These are phyloP conservation scores for Maniola hyperantus DNA, from an alignment of 2,888 invertebrate genomes.

Conservation along the genomic window DNA sequence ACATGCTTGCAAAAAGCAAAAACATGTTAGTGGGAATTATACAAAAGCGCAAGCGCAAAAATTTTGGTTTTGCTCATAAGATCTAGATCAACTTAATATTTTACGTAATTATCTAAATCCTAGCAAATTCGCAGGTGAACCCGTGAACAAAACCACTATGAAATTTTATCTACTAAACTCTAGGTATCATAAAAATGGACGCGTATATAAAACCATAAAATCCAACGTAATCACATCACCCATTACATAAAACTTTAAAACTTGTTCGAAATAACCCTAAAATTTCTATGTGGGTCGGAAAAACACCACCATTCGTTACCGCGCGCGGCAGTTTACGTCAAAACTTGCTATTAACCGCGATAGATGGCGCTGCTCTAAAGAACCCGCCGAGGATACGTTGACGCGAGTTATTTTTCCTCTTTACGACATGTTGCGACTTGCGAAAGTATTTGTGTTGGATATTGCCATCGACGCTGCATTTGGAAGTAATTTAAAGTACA, in stretches of 20 bases:
- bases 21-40: too few species aligned
- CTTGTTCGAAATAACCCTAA: conserved; percentile 53
- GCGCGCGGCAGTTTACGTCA: conserved; percentile 61
- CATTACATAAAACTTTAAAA: conserved; percentile 34
- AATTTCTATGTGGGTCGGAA: conserved; percentile 62
- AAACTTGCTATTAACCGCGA: conserved; percentile 66
- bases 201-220: conserved; percentile 8
- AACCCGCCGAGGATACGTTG: conserved; percentile 48
- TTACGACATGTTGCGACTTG: conserved; percentile 58
- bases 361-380: conserved; percentile 72
- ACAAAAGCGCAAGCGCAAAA: too few species aligned
- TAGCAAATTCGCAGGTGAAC: not conserved
- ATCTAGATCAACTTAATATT: too few species aligned
- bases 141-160: not conserved
- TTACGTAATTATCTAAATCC: not conserved
- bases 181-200: conserved; percentile 4
- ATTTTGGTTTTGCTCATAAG: not conserved
- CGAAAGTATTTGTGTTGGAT: conserved; percentile 58
- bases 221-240: conserved; percentile 29
- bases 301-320: conserved; percentile 62
- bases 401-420: conserved; percentile 50
- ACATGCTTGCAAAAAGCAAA: too few species aligned
- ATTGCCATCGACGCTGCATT: conserved; percentile 35
- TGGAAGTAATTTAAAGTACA: conserved; percentile 37
- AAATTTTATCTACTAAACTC: not conserved